Conservation (phyloP, 2,113 vertebrate genomes). For the Anhinga anhinga region DNA sequence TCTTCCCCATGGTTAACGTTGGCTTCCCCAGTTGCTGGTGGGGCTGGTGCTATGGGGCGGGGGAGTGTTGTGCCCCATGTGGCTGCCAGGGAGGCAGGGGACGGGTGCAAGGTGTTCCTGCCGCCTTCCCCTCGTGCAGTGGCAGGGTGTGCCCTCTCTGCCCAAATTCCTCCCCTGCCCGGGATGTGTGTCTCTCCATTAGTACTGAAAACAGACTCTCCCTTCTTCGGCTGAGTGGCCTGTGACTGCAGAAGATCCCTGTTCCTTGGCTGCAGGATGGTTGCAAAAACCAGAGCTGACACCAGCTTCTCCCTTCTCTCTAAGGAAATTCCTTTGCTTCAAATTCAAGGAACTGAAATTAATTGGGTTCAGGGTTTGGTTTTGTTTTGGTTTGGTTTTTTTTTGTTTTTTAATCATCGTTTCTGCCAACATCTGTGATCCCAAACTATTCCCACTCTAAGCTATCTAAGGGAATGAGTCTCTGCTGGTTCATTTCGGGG, state of each 20-base stretch:
- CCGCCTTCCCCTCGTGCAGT: not conserved
- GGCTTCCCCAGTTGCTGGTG: not conserved
- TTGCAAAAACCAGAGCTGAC: not conserved
- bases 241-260: not conserved
- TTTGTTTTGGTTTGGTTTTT: not conserved
- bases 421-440: not conserved
- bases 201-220: not conserved
- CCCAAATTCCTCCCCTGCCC: not conserved
- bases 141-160: not conserved
- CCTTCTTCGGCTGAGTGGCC: not conserved
- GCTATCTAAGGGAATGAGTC: not conserved
- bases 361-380: not conserved
- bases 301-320: not conserved
- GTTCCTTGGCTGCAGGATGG: not conserved
- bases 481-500: not conserved
- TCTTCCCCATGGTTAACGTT: not conserved
- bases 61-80: fast-evolving
- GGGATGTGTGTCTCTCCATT: not conserved
- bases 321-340: not conserved
- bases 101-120: fast-evolving
- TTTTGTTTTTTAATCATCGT: not conserved
- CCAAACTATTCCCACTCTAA: not conserved
- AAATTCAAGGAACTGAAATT: not conserved
- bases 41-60: not conserved
- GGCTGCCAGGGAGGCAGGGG: not conserved